Percentiles rank a stretch among this genome's conserved stretches.
Conservation (phyloP, 2,113 vertebrate genomes). For the Danionella cerebrum region DNA sequence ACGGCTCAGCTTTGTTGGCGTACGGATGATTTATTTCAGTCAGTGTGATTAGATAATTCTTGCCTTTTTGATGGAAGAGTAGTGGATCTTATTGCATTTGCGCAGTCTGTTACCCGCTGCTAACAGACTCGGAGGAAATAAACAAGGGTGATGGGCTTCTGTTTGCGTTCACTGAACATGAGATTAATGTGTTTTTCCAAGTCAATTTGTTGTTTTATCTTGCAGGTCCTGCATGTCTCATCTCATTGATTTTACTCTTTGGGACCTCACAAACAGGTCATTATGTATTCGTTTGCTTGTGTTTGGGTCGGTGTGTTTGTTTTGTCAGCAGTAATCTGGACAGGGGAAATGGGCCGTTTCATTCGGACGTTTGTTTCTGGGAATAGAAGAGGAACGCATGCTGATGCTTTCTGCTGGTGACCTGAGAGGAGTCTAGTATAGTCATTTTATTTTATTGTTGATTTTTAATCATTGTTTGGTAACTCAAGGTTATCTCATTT, state of each 20-base stretch:
- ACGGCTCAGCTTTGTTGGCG: neutral
- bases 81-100: conserved; percentile 1
- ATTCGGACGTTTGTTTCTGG: conserved; percentile 22
- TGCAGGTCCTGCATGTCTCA: conserved; percentile 19
- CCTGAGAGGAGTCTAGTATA: too few species aligned
- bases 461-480: too few species aligned
- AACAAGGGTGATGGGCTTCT: conserved; percentile 20
- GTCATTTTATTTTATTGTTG: too few species aligned
- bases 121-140: conserved; percentile 22
- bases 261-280: conserved; percentile 27
- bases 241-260: conserved; percentile 34
- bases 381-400: neutral
- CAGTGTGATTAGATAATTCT: conserved; percentile 8
- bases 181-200: conserved; percentile 26
- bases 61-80: conserved; percentile 18
- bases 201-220: conserved; percentile 30
- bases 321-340: conserved; percentile 25
- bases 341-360: conserved; percentile 28
- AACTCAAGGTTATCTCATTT: too few species aligned
- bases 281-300: conserved; percentile 33
- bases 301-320: conserved; percentile 18
- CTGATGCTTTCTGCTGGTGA: neutral
- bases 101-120: conserved; percentile 17
- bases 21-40: conserved; percentile 9
- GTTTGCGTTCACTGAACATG: conserved; percentile 21